Conservation (phyloP, 2,888 invertebrate genomes). For the Petrophora chlorosata region DNA sequence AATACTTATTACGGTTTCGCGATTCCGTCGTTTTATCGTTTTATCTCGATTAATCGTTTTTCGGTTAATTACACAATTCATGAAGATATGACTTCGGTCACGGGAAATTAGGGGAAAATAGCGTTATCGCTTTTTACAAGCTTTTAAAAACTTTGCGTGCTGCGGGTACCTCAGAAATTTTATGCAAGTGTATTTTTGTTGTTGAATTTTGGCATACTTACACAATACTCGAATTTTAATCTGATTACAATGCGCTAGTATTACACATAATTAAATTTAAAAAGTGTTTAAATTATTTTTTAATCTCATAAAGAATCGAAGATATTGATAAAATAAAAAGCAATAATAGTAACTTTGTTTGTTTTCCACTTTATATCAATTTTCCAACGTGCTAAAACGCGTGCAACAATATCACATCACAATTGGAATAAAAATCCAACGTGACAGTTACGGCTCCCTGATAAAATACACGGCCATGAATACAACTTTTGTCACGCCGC, state of each 20-base stretch:
- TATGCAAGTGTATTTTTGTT: no score
- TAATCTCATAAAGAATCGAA: no score
- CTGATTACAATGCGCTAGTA: no score
- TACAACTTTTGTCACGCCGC: slow-evolving; percentile 9
- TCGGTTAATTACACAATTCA: slow-evolving; percentile 65
- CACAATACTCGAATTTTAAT: no score
- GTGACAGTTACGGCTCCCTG: slow-evolving; percentile 17
- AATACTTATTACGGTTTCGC: slow-evolving; percentile 73
- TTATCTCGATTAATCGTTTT: slow-evolving; percentile 67
- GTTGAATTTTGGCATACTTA: no score
- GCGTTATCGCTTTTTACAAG: slow-evolving; percentile 29
- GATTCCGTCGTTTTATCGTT: slow-evolving; percentile 69
- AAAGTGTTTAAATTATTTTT: no score
- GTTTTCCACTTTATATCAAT: neutral
- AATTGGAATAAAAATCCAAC: slow-evolving; percentile 11
- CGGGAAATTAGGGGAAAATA: slow-evolving; percentile 22
- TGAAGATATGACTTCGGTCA: slow-evolving; percentile 42
- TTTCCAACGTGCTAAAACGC: neutral
- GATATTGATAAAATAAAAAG: no score
- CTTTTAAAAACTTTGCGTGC: slow-evolving; percentile 16
- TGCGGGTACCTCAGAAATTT: no score
- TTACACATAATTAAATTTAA: no score
- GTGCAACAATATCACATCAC: slow-evolving; percentile 10
- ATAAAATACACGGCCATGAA: slow-evolving; percentile 16
- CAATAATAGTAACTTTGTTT: neutral